Conservation (phyloP, 2,888 invertebrate genomes). For the Synanthedon tipuliformis region DNA sequence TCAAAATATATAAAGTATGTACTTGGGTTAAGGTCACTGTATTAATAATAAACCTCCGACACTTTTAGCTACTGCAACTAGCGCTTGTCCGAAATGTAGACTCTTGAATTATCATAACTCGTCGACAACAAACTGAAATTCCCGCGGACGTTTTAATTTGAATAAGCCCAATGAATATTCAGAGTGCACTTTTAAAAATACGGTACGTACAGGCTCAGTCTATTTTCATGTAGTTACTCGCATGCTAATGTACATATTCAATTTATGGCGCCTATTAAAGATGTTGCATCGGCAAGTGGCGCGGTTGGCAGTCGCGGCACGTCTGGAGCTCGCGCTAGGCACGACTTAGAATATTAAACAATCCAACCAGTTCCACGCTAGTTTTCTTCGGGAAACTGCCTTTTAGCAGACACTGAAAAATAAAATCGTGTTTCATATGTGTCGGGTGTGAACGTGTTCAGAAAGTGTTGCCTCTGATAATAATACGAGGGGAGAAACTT, state of each 20-base stretch:
- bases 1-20: no score
- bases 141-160: not conserved
- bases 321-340: constrained; percentile 14
- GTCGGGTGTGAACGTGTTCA: constrained; percentile 3
- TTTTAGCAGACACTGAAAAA: constrained; percentile 43
- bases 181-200: constrained; percentile 7
- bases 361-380: constrained; percentile 16
- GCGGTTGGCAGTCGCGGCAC: constrained; percentile 15
- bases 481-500: not conserved
- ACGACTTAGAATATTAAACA: constrained; percentile 40
- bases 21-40: no score
- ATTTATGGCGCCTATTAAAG: constrained; percentile 54
- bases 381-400: constrained; percentile 33
- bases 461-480: not conserved
- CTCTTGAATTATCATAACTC: not conserved
- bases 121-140: not conserved
- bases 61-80: no score
- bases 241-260: constrained; percentile 39
- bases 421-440: constrained; percentile 26
- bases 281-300: constrained; percentile 34
- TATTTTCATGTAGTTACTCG: constrained; percentile 22
- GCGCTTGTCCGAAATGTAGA: not conserved
- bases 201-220: constrained; percentile 6
- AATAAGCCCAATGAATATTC: constrained; percentile 3
- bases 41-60: no score